Base-by-base conservation (phyloP, 2,797 vertebrate species). In the Centropyge bicolor region DNA sequence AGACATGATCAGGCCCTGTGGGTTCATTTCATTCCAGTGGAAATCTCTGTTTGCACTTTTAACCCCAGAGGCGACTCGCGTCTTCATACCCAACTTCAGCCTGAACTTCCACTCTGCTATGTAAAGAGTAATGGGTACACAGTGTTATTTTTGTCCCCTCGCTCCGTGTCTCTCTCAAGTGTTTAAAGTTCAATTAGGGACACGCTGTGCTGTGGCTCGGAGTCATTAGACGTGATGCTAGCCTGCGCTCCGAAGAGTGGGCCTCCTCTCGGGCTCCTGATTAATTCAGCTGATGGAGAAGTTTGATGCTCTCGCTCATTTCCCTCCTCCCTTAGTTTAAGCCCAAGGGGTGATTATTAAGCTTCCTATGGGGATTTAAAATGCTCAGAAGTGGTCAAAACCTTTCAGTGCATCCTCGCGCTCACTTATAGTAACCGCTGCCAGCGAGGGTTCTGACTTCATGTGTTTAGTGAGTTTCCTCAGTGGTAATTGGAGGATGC, bases 231-330 rank as follows among this genome's bases (percentile, higher is more conserved):
- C 7, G 41, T 65, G 80, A 91, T 70, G 73, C 75, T 68, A 56
- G 63, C 74, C 76, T 22, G 71, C 20, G 13, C 60, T 63, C 64
- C 66, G 74, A 80, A 68, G 78, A 86, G 84, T 40, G 19, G 27
- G 27, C 27, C 27, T 31, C 27, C 84, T 86, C 73, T 70, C 45
- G 63, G 74, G 35, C 80, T 91, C 67, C 82, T 89, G 81, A 92
- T 92, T 92, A 91, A 91, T 91, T 91, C 82, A 89, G 74, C 69
- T 72, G 72, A 86, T 87, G 84, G 70, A 88, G 77, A 82, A 76
- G 78, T 84, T 84, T 66, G 80, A 90, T 70, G 85, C 64, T 56
- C 56, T 52, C 31, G 4, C 68, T 85, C 72, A 59, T 82, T 77
- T 78, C 64, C 82, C 61, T 59, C 71, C 70, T 49, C 72, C 76